A percentile compares a stretch with the other conserved stretches of the same genome.
phyloP scores from a whole-genome alignment of 2,888 invertebrate genomes.

The Melanotus villosus region DNA sequence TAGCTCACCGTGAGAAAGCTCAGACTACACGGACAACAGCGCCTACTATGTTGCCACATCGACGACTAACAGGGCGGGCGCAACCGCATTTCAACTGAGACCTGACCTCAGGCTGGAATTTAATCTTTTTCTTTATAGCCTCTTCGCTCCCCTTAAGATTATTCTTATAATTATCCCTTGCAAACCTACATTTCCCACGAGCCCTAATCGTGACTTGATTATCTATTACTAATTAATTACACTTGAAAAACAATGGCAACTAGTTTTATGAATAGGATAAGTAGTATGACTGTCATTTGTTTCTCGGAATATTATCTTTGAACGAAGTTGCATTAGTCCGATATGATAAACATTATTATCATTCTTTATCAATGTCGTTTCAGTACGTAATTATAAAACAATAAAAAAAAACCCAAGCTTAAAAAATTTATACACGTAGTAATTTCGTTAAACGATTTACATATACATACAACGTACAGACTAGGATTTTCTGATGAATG shows the following conservation, averaged over 20 bases:
- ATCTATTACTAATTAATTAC: no score
- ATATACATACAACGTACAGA: no score
- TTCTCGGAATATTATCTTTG: background rate
- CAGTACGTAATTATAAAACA: no score
- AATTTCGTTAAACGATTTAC: no score
- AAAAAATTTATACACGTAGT: no score
- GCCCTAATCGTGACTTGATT: background rate
- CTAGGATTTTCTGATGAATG: constrained; percentile 39
- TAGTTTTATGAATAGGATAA: no score
- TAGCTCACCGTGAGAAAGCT: constrained; percentile 40
- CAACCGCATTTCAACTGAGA: constrained; percentile 42
- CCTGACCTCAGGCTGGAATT: constrained; percentile 42
- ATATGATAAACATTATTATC: no score
- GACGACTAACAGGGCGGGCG: constrained; percentile 36
- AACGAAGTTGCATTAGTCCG: background rate
- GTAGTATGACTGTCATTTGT: no score
- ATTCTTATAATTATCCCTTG: constrained; percentile 8
- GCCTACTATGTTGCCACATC: constrained; percentile 40
- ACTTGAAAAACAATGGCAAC: background rate
- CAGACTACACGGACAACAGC: constrained; percentile 36
- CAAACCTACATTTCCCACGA: background rate
- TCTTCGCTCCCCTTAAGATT: constrained; percentile 6
- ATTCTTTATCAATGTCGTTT: no score
- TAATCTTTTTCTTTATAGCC: constrained; percentile 31
- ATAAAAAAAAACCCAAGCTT: no score